Percentiles rank a stretch among this genome's conserved stretches.
Evolutionary conservation across 2,888 invertebrate genomes (phyloP).

Genomic region (Protodeltote pygarga): DNA sequence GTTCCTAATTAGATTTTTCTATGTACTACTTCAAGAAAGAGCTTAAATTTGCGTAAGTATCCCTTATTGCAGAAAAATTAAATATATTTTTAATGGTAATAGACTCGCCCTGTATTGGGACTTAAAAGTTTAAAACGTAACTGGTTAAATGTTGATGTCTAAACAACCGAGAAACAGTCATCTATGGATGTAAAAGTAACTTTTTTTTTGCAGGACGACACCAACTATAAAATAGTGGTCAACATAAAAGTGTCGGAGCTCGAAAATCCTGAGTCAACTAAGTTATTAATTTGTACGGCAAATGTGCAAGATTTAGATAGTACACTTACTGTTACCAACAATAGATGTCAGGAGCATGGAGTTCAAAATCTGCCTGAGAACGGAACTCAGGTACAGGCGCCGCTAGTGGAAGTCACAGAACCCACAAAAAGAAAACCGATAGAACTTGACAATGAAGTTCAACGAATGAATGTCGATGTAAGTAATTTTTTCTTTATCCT

Average conservation of each 20-base stretch:
- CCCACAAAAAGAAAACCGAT: constrained; percentile 57
- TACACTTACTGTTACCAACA: constrained; percentile 55
- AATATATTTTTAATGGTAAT: too few species aligned
- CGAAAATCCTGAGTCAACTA: constrained; percentile 54
- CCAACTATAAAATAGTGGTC: constrained; percentile 62
- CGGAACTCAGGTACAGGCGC: background rate
- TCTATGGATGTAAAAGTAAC: background rate
- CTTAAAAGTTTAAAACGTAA: too few species aligned
- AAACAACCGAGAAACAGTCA: too few species aligned
- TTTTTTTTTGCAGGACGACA: constrained; percentile 61
- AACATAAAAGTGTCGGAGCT: constrained; percentile 63
- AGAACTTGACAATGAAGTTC: constrained; percentile 75
- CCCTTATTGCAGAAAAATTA: too few species aligned
- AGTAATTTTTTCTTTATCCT: constrained; percentile 48
- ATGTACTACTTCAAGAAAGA: too few species aligned
- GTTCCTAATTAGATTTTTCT: too few species aligned
- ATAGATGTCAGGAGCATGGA: constrained; percentile 58
- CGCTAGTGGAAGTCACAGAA: constrained; percentile 40
- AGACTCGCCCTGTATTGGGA: too few species aligned
- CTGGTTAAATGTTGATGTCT: too few species aligned
- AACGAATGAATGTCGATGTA: constrained; percentile 67
- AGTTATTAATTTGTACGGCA: constrained; percentile 67
- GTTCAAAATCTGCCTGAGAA: constrained; percentile 14
- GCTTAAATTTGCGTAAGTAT: too few species aligned
- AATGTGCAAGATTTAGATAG: constrained; percentile 58